Evolutionary conservation across 2,113 vertebrate genomes (phyloP).

Genomic region (Chiloscyllium plagiosum): DNA sequence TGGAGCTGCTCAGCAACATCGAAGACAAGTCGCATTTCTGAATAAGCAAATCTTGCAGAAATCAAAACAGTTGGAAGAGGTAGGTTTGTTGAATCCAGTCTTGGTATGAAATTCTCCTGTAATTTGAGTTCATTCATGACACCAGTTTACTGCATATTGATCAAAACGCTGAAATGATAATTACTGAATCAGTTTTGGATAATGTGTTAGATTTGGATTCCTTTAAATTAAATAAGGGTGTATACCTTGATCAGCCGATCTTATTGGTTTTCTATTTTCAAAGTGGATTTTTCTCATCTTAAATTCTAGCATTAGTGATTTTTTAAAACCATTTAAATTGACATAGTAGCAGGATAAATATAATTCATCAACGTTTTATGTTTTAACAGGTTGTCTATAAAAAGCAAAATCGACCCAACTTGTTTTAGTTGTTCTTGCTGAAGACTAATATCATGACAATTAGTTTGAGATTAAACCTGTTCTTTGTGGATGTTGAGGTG

Average conservation of each 20-base stretch:
- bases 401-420: not conserved
- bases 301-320: not conserved
- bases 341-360: not conserved
- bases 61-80: conserved; percentile 74
- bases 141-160: not conserved
- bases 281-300: not conserved
- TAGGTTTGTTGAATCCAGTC: conserved; percentile 42
- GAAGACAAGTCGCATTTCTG: conserved; percentile 68
- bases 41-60: conserved; percentile 84
- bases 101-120: not conserved
- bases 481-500: too few species aligned
- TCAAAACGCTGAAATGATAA: not conserved
- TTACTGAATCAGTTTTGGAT: not conserved
- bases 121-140: not conserved
- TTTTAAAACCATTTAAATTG: not conserved
- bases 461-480: not conserved
- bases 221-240: not conserved
- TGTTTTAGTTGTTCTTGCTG: not conserved
- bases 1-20: conserved; percentile 76
- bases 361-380: not conserved
- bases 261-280: not conserved
- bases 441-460: not conserved
- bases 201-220: not conserved
- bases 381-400: not conserved
- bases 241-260: not conserved